Conservation (phyloP, 2,888 invertebrate genomes). For the Cephus pygmeus region DNA sequence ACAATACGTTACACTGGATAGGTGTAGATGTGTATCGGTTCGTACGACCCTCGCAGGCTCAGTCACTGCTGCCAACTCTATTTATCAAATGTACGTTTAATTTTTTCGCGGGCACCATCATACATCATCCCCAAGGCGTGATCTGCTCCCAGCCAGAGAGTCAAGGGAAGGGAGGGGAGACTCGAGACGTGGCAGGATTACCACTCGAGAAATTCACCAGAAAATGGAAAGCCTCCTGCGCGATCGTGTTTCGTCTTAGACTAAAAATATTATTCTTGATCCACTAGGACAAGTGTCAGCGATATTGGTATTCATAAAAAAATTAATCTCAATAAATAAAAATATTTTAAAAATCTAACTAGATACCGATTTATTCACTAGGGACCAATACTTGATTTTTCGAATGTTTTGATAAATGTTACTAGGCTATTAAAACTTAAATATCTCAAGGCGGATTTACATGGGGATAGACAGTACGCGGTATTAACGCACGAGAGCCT, state of each 20-base stretch:
- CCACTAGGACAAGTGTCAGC: background rate
- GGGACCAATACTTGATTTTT: background rate
- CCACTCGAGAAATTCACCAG: constrained; percentile 50
- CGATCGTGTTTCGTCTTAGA: background rate
- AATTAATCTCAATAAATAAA: background rate
- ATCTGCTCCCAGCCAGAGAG: constrained; percentile 32
- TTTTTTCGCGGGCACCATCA: constrained; percentile 58
- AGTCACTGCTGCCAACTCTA: constrained; percentile 50
- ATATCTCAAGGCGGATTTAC: background rate
- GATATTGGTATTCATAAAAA: background rate
- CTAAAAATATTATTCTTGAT: background rate
- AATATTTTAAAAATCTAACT: background rate
- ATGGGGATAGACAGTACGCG: background rate
- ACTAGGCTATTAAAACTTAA: background rate
- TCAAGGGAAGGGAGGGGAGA: background rate
- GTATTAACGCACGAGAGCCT: background rate
- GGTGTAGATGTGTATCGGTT: background rate
- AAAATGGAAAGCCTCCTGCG: constrained; percentile 39
- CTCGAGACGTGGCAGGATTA: constrained; percentile 57
- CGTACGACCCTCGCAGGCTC: constrained; percentile 17
- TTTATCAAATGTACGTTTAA: constrained; percentile 64
- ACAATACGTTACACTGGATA: background rate
- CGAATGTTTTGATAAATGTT: background rate
- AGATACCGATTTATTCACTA: background rate
- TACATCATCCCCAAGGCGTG: constrained; percentile 60